phyloP scores from a whole-genome alignment of 2,797 vertebrate species.

The Thalassophryne amazonica region DNA sequence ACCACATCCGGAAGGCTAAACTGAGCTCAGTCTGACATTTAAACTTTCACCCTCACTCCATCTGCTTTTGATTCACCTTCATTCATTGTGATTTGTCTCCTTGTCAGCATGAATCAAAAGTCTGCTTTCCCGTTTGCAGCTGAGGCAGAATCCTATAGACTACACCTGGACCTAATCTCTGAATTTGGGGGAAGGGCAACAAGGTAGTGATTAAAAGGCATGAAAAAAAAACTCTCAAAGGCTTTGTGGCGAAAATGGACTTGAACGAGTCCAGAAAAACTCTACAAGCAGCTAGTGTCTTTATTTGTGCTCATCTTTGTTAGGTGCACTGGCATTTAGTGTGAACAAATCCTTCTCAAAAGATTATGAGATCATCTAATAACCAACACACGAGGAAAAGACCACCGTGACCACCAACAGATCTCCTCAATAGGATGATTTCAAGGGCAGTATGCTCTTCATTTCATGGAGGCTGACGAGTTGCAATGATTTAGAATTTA shows the following conservation, averaged over 20 bases:
- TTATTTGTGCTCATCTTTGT: slow-evolving; percentile 15
- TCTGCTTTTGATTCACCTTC: slow-evolving; percentile 60
- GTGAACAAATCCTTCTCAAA: slow-evolving; percentile 37
- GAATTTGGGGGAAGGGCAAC: slow-evolving; percentile 18
- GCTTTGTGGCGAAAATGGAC: slow-evolving; percentile 18
- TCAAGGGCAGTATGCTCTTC: neutral
- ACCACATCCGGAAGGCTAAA: slow-evolving; percentile 57
- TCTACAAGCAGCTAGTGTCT: slow-evolving; percentile 41
- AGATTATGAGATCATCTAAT: slow-evolving; percentile 49
- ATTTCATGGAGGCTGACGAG: slow-evolving; percentile 20
- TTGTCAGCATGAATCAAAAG: slow-evolving; percentile 34
- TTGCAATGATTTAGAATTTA: slow-evolving; percentile 27
- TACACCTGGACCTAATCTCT: slow-evolving; percentile 64
- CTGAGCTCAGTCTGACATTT: slow-evolving; percentile 64
- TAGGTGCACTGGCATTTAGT: slow-evolving; percentile 20
- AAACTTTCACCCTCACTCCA: slow-evolving; percentile 43
- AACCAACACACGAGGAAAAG: slow-evolving; percentile 40
- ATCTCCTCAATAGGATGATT: slow-evolving; percentile 27
- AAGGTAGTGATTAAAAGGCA: slow-evolving; percentile 9
- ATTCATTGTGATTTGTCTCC: slow-evolving; percentile 35
- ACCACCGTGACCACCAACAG: slow-evolving; percentile 17
- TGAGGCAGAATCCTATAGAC: slow-evolving; percentile 28
- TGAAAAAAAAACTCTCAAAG: slow-evolving; percentile 11
- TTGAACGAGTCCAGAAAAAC: slow-evolving; percentile 24
- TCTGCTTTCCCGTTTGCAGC: slow-evolving; percentile 41